phyloP scores from a whole-genome alignment of 2,113 vertebrate genomes.

The Paraplagusia blochii region DNA sequence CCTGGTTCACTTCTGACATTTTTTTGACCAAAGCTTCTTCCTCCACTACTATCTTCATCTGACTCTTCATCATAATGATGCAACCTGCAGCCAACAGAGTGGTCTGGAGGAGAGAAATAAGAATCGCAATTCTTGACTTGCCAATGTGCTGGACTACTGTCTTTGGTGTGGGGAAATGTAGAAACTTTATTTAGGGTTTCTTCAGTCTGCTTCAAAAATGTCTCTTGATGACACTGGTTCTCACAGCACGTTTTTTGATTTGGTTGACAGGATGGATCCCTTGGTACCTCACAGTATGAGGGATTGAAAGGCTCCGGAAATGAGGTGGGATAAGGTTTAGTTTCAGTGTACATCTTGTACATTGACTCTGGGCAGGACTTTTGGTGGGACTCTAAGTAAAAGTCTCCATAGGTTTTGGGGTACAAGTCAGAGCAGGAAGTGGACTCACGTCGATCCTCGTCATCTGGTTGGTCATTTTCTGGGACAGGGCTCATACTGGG shows the following conservation, averaged over 20 bases:
- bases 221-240: conserved; percentile 38
- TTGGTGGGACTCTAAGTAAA: conserved; percentile 59
- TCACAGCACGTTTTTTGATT: conserved; percentile 23
- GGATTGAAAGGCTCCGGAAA: conserved; percentile 58
- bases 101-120: conserved; percentile 34
- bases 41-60: conserved; percentile 82
- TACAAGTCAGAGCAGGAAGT: conserved; percentile 49
- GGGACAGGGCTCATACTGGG: conserved; percentile 56
- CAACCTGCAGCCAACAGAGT: conserved; percentile 71
- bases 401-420: conserved; percentile 62
- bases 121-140: conserved; percentile 23
- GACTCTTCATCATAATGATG: conserved; percentile 91
- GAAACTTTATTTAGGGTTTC: conserved; percentile 39
- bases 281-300: conserved; percentile 50
- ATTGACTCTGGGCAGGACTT: conserved; percentile 48
- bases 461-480: conserved; percentile 56
- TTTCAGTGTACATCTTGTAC: conserved; percentile 43
- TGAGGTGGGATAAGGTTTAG: conserved; percentile 53
- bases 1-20: conserved; percentile 69
- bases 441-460: conserved; percentile 58
- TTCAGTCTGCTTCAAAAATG: conserved; percentile 36
- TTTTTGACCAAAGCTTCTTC: conserved; percentile 83
- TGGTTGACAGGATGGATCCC: conserved; percentile 37
- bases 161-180: conserved; percentile 26
- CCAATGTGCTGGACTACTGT: conserved; percentile 12